Percentiles rank a stretch among this genome's conserved stretches.
Evolutionary conservation across 2,113 vertebrate species (phyloP).

Genomic region (Phainopepla nitens): DNA sequence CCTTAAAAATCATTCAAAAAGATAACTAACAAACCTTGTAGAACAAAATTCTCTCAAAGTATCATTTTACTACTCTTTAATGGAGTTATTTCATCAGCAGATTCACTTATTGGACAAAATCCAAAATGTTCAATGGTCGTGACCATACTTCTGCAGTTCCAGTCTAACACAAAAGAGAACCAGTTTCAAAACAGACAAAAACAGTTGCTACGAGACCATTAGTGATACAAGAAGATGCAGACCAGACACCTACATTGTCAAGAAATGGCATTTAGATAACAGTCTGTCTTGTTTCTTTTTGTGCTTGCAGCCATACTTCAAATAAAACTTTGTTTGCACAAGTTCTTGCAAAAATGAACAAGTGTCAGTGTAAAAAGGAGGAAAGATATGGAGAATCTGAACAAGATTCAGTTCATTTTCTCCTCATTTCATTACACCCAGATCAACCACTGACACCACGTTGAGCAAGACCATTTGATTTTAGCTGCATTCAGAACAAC

Average conservation of each 20-base stretch:
- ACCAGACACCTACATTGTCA: constrained; percentile 33
- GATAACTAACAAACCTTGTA: not conserved
- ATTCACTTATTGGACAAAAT: not conserved
- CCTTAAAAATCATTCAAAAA: not conserved
- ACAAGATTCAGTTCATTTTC: not conserved
- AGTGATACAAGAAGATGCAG: not conserved
- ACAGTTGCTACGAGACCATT: constrained; percentile 49
- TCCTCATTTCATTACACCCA: not conserved
- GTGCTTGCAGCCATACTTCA: not conserved
- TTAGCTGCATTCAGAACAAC: not conserved
- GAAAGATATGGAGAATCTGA: not conserved
- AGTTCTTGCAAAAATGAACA: not conserved
- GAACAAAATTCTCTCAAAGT: not conserved
- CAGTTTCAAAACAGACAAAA: not conserved
- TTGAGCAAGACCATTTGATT: not conserved
- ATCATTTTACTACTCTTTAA: not conserved
- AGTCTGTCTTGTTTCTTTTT: not conserved
- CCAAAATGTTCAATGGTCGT: not conserved
- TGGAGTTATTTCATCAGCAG: not conserved
- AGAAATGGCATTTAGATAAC: constrained; percentile 35
- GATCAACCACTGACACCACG: not conserved
- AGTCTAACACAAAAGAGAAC: not conserved
- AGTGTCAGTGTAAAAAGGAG: not conserved
- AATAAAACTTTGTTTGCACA: constrained; percentile 16
- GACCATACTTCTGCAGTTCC: not conserved